phyloP scores from a whole-genome alignment of 2,888 invertebrate species.

The Ormyrus thymus region DNA sequence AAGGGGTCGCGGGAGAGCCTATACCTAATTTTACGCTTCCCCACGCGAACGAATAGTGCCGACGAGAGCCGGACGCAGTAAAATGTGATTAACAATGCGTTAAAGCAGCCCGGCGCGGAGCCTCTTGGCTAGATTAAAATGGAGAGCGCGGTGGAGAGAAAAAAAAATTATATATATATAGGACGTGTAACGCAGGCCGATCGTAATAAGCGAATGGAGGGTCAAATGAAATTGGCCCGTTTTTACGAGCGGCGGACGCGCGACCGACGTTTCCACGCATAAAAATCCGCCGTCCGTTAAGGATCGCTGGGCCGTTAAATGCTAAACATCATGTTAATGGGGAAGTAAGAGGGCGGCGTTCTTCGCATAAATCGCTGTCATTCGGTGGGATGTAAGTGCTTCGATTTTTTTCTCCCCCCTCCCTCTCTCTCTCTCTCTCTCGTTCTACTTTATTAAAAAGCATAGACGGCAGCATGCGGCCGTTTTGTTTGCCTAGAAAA shows the following conservation, averaged over 20 bases:
- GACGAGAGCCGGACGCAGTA: constrained; percentile 16
- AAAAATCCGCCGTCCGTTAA: constrained; percentile 34
- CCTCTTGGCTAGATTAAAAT: constrained; percentile 30
- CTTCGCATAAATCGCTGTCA: constrained; percentile 15
- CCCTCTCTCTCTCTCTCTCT: no score
- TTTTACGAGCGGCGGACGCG: constrained; percentile 33
- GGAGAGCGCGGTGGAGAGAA: background rate
- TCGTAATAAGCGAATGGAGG: constrained; percentile 43
- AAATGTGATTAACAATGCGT: constrained; percentile 35
- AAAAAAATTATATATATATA: constrained; percentile 2
- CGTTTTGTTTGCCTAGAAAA: no score
- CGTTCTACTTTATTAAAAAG: no score
- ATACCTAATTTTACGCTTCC: constrained; percentile 36
- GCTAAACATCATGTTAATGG: constrained; percentile 42
- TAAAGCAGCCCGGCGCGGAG: background rate
- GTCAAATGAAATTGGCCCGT: constrained; percentile 25
- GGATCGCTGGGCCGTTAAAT: constrained; percentile 33
- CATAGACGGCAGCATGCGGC: no score
- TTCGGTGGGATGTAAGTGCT: background rate
- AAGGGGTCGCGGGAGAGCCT: constrained; percentile 14
- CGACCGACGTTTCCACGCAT: constrained; percentile 22
- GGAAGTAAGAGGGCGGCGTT: background rate
- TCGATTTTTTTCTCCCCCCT: background rate
- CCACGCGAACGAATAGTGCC: constrained; percentile 14
- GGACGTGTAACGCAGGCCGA: background rate